These are phyloP conservation scores for Setophaga coronata DNA, from an alignment of 2,113 vertebrate genomes.

Conservation along the genomic window DNA sequence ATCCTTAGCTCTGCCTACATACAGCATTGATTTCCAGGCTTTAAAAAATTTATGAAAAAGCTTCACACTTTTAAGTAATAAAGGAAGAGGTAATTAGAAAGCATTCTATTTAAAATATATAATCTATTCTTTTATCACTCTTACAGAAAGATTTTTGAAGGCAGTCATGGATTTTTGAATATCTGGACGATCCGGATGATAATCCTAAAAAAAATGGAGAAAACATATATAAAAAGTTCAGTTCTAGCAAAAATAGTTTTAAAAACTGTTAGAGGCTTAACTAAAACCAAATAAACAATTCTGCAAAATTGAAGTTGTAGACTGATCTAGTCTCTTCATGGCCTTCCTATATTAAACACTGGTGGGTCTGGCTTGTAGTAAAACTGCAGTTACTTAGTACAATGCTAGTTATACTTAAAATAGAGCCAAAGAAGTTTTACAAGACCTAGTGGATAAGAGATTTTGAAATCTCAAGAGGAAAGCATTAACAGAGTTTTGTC, in stretches of 20 bases:
- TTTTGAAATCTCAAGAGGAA: background rate
- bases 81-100: background rate
- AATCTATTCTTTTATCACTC: constrained; percentile 2
- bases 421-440: background rate
- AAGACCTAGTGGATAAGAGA: background rate
- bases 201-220: constrained; percentile 81
- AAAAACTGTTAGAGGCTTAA: background rate
- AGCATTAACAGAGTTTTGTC: background rate
- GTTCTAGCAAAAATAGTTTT: background rate
- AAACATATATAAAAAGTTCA: background rate
- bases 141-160: constrained; percentile 95
- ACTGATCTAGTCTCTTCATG: background rate
- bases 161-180: constrained; percentile 95
- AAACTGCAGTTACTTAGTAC: background rate
- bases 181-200: constrained; percentile 90
- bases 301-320: background rate
- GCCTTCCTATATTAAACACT: background rate
- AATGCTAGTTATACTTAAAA: background rate
- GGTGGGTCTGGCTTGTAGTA: background rate
- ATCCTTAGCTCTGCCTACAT: background rate
- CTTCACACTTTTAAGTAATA: background rate
- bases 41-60: background rate
- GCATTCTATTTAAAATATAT: background rate
- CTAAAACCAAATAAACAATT: background rate
- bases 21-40: background rate